These are phyloP conservation scores for Leucoptera coffeella DNA, from an alignment of 2,888 invertebrate genomes.

Conservation along the genomic window DNA sequence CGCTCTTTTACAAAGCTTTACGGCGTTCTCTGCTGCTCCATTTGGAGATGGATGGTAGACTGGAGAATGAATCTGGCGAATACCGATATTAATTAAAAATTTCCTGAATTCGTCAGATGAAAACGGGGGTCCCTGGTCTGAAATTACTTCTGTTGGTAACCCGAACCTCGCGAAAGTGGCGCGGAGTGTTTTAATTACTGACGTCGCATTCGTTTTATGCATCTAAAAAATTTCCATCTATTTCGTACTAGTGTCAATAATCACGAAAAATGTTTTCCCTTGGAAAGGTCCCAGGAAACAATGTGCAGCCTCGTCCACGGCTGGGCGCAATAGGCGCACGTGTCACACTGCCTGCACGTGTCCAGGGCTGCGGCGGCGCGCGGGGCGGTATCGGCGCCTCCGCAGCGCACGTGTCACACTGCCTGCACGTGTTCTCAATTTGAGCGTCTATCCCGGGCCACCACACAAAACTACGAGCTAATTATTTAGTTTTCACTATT, in stretches of 20 bases:
- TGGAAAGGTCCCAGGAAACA: constrained; percentile 6
- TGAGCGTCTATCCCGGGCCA: constrained; percentile 8
- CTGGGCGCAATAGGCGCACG: constrained; percentile 2
- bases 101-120: constrained; percentile 1
- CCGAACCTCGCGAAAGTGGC: constrained; percentile 2
- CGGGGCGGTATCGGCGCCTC: constrained; percentile 5
- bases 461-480: constrained; percentile 8
- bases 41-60: constrained; percentile 4
- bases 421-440: constrained; percentile 5
- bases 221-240: constrained; percentile 3
- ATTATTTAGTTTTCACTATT: constrained; percentile 8
- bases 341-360: too few species aligned
- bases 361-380: constrained; percentile 8
- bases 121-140: constrained; percentile 5
- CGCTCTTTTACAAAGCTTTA: constrained; percentile 3
- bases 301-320: constrained; percentile 9
- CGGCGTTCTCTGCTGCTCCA: constrained; percentile 3
- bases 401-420: constrained; percentile 6
- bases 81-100: constrained; percentile 3
- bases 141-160: constrained; percentile 3
- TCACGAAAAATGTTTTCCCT: constrained; percentile 7
- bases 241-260: constrained; percentile 5
- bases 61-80: constrained; percentile 2
- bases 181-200: constrained; percentile 2
- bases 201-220: constrained; percentile 3